A percentile compares a stretch with the other conserved stretches of the same genome.
Conservation (phyloP, 2,888 invertebrate genomes). For the Perizoma flavofasciatum region DNA sequence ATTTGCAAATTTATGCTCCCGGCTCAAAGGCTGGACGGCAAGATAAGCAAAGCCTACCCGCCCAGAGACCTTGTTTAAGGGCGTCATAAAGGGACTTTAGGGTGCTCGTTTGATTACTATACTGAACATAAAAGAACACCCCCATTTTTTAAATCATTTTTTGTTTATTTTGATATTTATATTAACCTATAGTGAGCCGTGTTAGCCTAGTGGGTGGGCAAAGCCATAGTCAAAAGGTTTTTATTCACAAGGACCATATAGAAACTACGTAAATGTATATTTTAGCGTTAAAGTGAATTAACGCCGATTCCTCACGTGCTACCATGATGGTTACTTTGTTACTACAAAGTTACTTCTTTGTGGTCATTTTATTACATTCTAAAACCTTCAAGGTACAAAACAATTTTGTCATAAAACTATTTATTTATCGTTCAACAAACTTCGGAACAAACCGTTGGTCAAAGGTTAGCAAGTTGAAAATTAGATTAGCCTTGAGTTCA, state of each 20-base stretch:
- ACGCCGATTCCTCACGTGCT: too few relatives aligned
- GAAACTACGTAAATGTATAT: too few relatives aligned
- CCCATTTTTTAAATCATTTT: too few relatives aligned
- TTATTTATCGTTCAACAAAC: conserved; percentile 9
- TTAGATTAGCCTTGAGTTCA: neutral
- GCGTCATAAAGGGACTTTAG: neutral
- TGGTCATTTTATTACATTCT: conserved; percentile 14
- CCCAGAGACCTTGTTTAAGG: conserved; percentile 7
- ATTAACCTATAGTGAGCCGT: too few relatives aligned
- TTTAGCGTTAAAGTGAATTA: too few relatives aligned
- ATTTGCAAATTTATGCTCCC: conserved; percentile 34
- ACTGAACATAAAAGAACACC: too few relatives aligned
- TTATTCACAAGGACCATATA: too few relatives aligned
- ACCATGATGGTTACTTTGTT: neutral
- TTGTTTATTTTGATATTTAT: too few relatives aligned
- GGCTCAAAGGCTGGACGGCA: conserved; percentile 23
- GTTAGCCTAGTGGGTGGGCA: too few relatives aligned
- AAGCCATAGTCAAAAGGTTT: too few relatives aligned
- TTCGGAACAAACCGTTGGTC: conserved; percentile 11
- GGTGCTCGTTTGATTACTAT: neutral
- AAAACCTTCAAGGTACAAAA: conserved; percentile 19
- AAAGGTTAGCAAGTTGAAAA: neutral
- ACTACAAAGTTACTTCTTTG: too few relatives aligned
- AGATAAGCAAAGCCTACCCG: conserved; percentile 21
- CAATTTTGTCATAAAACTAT: conserved; percentile 26